Percentiles rank a stretch among this genome's conserved stretches.
Conservation (phyloP, 1,140 invertebrate genomes). For the Cyclargus thomasi region DNA sequence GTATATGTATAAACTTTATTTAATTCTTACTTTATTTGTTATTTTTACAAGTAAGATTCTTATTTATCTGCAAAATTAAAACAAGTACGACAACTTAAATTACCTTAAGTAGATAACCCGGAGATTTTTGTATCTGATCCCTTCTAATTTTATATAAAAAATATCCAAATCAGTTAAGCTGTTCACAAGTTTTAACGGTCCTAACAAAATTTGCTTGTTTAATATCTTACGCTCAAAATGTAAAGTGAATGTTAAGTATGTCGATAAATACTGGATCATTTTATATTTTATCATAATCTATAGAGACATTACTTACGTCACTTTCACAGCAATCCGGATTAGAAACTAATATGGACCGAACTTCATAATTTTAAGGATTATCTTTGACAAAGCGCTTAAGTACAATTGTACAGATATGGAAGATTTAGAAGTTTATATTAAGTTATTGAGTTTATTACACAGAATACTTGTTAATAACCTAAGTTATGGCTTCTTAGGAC, state of each 20-base stretch:
- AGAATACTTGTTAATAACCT: background rate
- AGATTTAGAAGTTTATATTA: conserved; percentile 4
- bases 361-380: conserved; percentile 26
- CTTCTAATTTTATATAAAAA: too few species aligned
- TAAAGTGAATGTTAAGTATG: background rate
- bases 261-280: conserved; percentile 9
- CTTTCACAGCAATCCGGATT: conserved; percentile 14
- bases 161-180: too few species aligned
- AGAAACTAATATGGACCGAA: conserved; percentile 14
- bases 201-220: background rate
- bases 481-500: background rate
- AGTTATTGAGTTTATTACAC: background rate
- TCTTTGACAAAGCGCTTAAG: conserved; percentile 23
- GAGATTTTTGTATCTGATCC: too few species aligned
- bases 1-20: too few species aligned
- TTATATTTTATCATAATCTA: background rate
- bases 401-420: conserved; percentile 1
- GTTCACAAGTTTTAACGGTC: background rate
- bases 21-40: too few species aligned
- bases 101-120: too few species aligned
- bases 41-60: too few species aligned
- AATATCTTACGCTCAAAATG: background rate
- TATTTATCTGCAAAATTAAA: too few species aligned
- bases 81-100: too few species aligned
- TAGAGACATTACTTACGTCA: conserved; percentile 1